phyloP scores from a whole-genome alignment of 2,113 vertebrate species.

The Sigmodon hispidus region DNA sequence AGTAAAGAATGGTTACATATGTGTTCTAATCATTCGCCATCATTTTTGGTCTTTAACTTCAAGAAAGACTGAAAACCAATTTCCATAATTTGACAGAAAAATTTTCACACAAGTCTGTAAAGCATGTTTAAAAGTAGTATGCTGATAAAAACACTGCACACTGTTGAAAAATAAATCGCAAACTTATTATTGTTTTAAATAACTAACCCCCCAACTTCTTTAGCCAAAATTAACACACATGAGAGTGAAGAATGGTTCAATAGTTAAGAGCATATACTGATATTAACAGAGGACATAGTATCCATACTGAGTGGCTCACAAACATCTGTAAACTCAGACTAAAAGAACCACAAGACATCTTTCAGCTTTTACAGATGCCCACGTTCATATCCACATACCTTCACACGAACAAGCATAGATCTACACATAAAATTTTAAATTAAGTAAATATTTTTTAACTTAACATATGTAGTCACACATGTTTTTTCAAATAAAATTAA shows the following conservation, averaged over 20 bases:
- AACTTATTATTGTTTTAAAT: neutral
- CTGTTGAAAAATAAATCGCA: constrained; percentile 44
- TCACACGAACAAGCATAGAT: neutral
- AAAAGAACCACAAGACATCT: neutral
- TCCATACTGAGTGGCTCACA: neutral
- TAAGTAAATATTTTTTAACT: neutral
- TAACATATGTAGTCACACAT: neutral
- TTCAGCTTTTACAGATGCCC: no score
- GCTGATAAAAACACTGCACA: neutral
- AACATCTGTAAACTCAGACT: neutral
- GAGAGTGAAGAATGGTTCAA: neutral
- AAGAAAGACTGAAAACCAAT: constrained; percentile 10
- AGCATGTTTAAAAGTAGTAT: constrained; percentile 30
- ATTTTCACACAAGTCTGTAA: constrained; percentile 44
- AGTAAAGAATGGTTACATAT: neutral
- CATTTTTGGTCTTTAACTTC: constrained; percentile 17
- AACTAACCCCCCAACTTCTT: neutral
- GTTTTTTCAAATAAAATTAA: constrained; percentile 46
- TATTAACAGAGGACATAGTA: neutral
- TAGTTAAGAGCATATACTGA: no score
- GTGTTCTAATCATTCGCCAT: neutral
- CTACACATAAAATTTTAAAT: neutral
- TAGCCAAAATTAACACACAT: neutral
- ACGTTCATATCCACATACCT: neutral
- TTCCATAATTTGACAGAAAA: constrained; percentile 18